These are phyloP conservation scores for Varanus komodoensis DNA, from an alignment of 2,113 vertebrate genomes.

Conservation along the genomic window DNA sequence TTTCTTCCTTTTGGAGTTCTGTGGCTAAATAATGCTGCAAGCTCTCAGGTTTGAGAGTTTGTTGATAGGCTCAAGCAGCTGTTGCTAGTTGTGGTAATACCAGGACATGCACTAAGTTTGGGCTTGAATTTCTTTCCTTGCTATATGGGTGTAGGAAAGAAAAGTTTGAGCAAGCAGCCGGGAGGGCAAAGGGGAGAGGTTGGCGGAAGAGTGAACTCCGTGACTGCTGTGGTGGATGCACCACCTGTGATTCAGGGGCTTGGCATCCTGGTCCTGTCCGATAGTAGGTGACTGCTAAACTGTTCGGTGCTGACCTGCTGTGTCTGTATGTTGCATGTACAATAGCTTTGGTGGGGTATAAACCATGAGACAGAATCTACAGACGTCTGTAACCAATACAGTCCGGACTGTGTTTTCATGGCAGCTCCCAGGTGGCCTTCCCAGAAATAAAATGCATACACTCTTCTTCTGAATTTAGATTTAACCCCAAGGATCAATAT, in stretches of 20 bases:
- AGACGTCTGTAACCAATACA: background rate
- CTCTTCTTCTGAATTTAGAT: slow-evolving; percentile 18
- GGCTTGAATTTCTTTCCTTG: slow-evolving; percentile 9
- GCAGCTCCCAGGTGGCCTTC: slow-evolving; percentile 31
- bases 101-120: slow-evolving; percentile 12
- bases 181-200: background rate
- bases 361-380: slow-evolving; percentile 59
- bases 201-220: background rate
- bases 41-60: background rate
- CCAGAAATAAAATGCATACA: slow-evolving; percentile 24
- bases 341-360: slow-evolving; percentile 46
- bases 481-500: slow-evolving; percentile 52
- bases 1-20: background rate
- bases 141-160: background rate
- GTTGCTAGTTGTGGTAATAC: slow-evolving; percentile 6
- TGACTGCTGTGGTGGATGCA: background rate
- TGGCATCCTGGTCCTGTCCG: background rate
- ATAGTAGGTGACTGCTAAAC: background rate
- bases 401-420: slow-evolving; percentile 22
- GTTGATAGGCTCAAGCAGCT: slow-evolving; percentile 12
- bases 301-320: background rate
- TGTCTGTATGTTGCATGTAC: slow-evolving; percentile 2
- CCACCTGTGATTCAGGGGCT: background rate
- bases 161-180: background rate
- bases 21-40: background rate